These are phyloP conservation scores for Mus pahari DNA, from an alignment of 2,113 vertebrate genomes.

Conservation along the genomic window DNA sequence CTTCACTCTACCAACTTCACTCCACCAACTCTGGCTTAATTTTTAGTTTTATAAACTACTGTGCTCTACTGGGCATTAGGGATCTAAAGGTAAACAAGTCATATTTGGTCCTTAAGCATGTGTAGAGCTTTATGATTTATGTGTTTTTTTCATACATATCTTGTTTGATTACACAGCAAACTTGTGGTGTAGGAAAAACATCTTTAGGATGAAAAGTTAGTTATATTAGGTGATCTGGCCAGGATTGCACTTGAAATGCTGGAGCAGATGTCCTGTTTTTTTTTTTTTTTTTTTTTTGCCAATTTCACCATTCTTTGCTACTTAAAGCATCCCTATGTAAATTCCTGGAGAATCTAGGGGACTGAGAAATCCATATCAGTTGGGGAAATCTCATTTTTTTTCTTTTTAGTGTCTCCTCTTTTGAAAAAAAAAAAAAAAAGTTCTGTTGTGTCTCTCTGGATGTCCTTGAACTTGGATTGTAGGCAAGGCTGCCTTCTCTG, in stretches of 20 bases:
- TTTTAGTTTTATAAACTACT: slow-evolving; percentile 31
- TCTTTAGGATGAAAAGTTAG: slow-evolving; percentile 38
- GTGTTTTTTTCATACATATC: slow-evolving; percentile 12
- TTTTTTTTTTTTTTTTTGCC: neutral
- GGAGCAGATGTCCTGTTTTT: neutral
- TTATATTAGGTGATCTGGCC: slow-evolving; percentile 35
- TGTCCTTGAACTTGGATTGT: neutral
- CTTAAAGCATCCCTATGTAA: neutral
- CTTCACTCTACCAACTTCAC: neutral
- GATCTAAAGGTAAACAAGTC: slow-evolving; percentile 34
- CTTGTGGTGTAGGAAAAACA: neutral
- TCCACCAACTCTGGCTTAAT: neutral
- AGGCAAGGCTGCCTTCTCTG: neutral
- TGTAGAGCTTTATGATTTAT: slow-evolving; percentile 31
- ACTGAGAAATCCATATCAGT: slow-evolving; percentile 4
- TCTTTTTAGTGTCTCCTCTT: neutral
- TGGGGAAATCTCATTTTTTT: slow-evolving; percentile 52
- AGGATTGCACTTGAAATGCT: slow-evolving; percentile 12
- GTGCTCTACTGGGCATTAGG: neutral
- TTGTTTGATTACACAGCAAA: slow-evolving; percentile 15
- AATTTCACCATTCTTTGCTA: neutral
- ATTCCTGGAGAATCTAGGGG: slow-evolving; percentile 31
- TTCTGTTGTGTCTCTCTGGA: neutral
- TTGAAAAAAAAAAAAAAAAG: neutral
- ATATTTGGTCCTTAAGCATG: neutral